Conservation (phyloP, 1,140 invertebrate species). For the Oncopodura yosiiana region DNA sequence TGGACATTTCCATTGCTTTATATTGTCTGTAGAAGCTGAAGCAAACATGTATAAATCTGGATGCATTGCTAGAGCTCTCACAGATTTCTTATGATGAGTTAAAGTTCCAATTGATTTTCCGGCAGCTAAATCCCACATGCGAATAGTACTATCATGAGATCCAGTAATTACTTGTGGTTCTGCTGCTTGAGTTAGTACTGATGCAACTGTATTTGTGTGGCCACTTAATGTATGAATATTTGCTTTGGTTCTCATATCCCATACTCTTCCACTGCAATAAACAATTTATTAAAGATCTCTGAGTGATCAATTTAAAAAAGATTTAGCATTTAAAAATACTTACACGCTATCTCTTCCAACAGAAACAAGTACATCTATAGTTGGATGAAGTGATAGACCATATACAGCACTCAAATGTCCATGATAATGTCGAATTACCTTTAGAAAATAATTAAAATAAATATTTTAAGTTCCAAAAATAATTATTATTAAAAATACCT, state of each 20-base stretch:
- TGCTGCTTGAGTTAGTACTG: constrained; percentile 70
- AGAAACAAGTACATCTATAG: constrained; percentile 87
- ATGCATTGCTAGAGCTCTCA: constrained; percentile 42
- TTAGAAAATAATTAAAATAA: constrained; percentile 28
- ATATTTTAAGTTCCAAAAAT: background rate
- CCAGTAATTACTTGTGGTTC: constrained; percentile 82
- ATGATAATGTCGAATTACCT: constrained; percentile 96
- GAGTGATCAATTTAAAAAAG: constrained; percentile 11
- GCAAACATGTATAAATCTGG: constrained; percentile 74
- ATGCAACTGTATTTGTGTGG: constrained; percentile 94
- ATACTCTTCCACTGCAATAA: constrained; percentile 82
- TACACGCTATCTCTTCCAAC: constrained; percentile 73
- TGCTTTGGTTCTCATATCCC: constrained; percentile 98
- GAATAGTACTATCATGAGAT: constrained; percentile 61
- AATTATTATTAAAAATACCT: constrained; percentile 50
- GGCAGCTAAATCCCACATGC: constrained; percentile 94
- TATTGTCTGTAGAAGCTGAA: constrained; percentile 95
- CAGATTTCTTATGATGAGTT: constrained; percentile 99
- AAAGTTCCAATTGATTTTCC: constrained; percentile 89
- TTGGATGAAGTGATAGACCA: constrained; percentile 85
- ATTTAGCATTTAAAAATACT: background rate
- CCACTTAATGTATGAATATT: constrained; percentile 95
- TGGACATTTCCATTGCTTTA: constrained; percentile 98
- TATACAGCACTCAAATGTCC: constrained; percentile 97
- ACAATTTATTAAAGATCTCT: constrained; percentile 7